phyloP scores from a whole-genome alignment of 2,797 vertebrate genomes.

The Leptoclinus maculatus region DNA sequence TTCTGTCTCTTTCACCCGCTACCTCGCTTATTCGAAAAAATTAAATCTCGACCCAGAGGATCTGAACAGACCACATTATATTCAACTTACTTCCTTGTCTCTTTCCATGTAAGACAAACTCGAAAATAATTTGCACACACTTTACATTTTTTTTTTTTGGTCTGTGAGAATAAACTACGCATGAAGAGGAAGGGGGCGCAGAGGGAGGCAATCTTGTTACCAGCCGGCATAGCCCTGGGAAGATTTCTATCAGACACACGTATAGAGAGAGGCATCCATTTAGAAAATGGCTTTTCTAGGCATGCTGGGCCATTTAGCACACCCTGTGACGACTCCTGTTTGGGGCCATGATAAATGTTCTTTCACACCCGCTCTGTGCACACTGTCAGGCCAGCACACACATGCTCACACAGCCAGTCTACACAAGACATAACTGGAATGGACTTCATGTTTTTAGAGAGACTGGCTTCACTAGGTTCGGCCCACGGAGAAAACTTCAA shows the following conservation, averaged over 20 bases:
- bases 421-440: slow-evolving; percentile 39
- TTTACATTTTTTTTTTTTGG: slow-evolving; percentile 65
- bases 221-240: slow-evolving; percentile 82
- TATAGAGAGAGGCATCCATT: slow-evolving; percentile 88
- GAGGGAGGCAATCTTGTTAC: slow-evolving; percentile 86
- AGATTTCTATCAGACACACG: slow-evolving; percentile 87
- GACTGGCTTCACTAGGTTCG: slow-evolving; percentile 32
- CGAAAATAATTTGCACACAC: slow-evolving; percentile 78
- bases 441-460: slow-evolving; percentile 31
- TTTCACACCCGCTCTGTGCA: slow-evolving; percentile 58
- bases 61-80: slow-evolving; percentile 52
- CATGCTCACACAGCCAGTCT: slow-evolving; percentile 28
- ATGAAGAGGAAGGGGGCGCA: slow-evolving; percentile 74
- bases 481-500: slow-evolving; percentile 27
- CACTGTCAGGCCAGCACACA: slow-evolving; percentile 60
- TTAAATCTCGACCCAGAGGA: slow-evolving; percentile 37
- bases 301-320: slow-evolving; percentile 89
- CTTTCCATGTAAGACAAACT: slow-evolving; percentile 70
- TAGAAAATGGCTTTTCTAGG: slow-evolving; percentile 89
- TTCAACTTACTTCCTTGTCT: slow-evolving; percentile 59
- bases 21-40: slow-evolving; percentile 54
- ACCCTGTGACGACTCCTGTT: slow-evolving; percentile 86
- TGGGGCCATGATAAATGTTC: slow-evolving; percentile 85
- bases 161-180: slow-evolving; percentile 80
- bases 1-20: slow-evolving; percentile 38